Conservation (phyloP, 2,113 vertebrate species). For the Anolis sagrei region DNA sequence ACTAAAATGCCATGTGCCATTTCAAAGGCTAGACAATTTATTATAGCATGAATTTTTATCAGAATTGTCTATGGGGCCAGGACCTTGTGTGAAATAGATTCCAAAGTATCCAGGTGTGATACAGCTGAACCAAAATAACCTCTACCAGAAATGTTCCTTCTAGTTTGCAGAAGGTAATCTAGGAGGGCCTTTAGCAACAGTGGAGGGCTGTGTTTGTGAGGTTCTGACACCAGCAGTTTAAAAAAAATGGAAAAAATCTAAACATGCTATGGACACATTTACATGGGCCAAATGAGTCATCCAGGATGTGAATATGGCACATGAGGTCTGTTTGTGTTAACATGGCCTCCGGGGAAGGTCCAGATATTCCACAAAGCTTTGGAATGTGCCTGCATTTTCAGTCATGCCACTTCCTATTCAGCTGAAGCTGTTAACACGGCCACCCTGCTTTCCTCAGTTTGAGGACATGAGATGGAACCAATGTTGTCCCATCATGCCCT, state of each 20-base stretch:
- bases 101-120: background rate
- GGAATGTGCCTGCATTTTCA: too few relatives aligned
- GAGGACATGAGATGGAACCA: too few relatives aligned
- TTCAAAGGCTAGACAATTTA: background rate
- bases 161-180: background rate
- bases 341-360: too few relatives aligned
- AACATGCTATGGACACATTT: too few relatives aligned
- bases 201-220: background rate
- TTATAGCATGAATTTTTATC: background rate
- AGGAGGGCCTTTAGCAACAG: background rate
- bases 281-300: too few relatives aligned
- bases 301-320: too few relatives aligned
- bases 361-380: too few relatives aligned
- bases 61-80: background rate
- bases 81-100: background rate
- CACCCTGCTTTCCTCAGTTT: too few relatives aligned
- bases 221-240: background rate
- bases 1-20: background rate
- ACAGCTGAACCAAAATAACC: background rate
- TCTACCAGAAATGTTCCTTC: background rate
- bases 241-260: background rate
- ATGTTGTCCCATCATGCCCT: too few relatives aligned
- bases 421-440: too few relatives aligned
- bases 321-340: too few relatives aligned
- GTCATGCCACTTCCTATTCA: too few relatives aligned